Evolutionary conservation across 1,140 invertebrate genomes (phyloP).

Genomic region (Gonioctena quinquepunctata): DNA sequence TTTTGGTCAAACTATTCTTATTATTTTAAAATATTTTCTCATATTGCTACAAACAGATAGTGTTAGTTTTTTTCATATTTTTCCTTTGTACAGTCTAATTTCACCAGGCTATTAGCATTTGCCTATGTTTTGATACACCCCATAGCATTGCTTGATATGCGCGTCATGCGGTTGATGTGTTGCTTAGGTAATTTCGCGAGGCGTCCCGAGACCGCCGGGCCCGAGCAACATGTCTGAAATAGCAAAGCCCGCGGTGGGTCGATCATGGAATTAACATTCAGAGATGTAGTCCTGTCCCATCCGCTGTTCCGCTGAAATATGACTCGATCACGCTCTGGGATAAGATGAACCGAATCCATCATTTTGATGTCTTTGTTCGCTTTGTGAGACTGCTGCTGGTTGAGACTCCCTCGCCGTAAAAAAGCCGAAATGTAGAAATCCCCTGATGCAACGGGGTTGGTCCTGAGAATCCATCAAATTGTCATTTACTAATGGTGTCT

Average conservation of each 20-base stretch:
- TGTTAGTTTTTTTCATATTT: no score
- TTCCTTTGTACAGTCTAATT: no score
- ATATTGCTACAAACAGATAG: no score
- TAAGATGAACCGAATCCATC: conserved; percentile 57
- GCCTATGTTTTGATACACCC: no score
- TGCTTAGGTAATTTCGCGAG: conserved; percentile 36
- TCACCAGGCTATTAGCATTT: no score
- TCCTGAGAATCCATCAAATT: conserved; percentile 21
- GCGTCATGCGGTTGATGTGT: conserved; percentile 20
- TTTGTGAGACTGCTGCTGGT: conserved; percentile 9
- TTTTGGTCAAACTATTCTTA: no score
- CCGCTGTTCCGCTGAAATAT: conserved; percentile 52
- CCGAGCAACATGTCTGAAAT: conserved; percentile 43
- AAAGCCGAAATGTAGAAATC: conserved; percentile 23
- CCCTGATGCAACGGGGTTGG: conserved; percentile 24
- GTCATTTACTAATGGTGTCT: conserved; percentile 24
- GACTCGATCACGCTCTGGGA: conserved; percentile 56
- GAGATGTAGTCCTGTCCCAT: conserved; percentile 49
- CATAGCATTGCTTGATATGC: conserved; percentile 8
- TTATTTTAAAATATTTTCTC: no score
- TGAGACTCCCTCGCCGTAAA: conserved; percentile 20
- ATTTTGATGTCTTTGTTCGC: conserved; percentile 58
- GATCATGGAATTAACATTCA: conserved; percentile 55
- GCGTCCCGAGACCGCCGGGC: conserved; percentile 13
- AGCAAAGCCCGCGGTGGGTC: conserved; percentile 39